These are phyloP conservation scores for Polydrusus tereticollis DNA, from an alignment of 2,888 invertebrate genomes.

Conservation along the genomic window DNA sequence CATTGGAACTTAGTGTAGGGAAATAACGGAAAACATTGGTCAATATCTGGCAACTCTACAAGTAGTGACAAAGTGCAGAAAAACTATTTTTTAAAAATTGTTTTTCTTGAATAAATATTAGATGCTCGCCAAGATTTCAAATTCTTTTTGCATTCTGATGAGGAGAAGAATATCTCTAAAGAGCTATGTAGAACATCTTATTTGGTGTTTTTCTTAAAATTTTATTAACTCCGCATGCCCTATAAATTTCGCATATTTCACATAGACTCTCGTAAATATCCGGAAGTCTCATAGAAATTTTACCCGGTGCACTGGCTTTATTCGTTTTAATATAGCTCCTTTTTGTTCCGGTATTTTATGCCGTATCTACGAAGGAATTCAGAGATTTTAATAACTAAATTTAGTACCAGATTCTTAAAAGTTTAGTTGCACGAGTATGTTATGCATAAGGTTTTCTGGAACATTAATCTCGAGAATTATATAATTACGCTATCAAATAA, in stretches of 20 bases:
- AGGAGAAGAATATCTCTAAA: not conserved
- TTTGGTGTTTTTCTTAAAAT: slow-evolving; percentile 28
- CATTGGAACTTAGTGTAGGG: no score
- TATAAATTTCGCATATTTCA: slow-evolving; percentile 46
- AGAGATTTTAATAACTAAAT: slow-evolving; percentile 45
- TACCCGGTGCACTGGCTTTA: slow-evolving; percentile 43
- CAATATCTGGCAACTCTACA: no score
- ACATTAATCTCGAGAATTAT: slow-evolving; percentile 12
- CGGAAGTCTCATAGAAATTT: slow-evolving; percentile 40
- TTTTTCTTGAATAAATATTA: no score
- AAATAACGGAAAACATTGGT: no score
- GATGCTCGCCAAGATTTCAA: not conserved
- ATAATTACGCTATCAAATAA: not conserved
- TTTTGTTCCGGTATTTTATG: slow-evolving; percentile 43
- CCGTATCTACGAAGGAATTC: slow-evolving; percentile 40
- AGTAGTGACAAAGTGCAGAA: no score
- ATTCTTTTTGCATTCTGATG: not conserved
- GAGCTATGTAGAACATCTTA: slow-evolving; percentile 2
- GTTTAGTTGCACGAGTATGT: slow-evolving; percentile 18
- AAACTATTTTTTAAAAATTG: no score
- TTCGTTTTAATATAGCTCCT: slow-evolving; percentile 46
- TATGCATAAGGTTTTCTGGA: slow-evolving; percentile 18
- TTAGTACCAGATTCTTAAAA: slow-evolving; percentile 27
- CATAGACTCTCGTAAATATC: slow-evolving; percentile 39
- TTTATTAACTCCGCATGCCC: slow-evolving; percentile 35